Percentiles rank a stretch among this genome's conserved stretches.
Evolutionary conservation across 2,888 invertebrate genomes (phyloP).

Genomic region (Lamellibrachia satsuma): DNA sequence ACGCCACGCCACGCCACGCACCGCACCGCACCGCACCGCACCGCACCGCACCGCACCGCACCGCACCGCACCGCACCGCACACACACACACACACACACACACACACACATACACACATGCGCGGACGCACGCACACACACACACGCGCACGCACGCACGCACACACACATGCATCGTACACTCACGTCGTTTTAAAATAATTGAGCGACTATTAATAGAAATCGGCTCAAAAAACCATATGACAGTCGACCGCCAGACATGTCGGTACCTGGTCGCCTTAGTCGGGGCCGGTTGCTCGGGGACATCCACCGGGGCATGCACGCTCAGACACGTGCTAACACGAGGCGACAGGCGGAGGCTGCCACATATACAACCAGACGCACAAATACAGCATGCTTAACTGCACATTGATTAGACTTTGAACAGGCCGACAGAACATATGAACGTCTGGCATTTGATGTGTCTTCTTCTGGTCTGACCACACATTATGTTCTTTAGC

Average conservation of each 20-base stretch:
- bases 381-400: background rate
- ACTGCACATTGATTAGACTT: background rate
- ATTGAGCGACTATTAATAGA: background rate
- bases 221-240: background rate
- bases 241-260: background rate
- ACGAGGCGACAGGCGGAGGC: background rate
- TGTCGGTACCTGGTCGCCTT: background rate
- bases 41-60: too few relatives aligned
- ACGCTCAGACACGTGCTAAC: background rate
- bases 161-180: background rate
- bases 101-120: background rate
- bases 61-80: too few relatives aligned
- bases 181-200: background rate
- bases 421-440: background rate
- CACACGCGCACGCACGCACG: background rate
- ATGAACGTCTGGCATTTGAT: conserved; percentile 9
- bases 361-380: background rate
- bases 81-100: too few relatives aligned
- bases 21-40: too few relatives aligned
- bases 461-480: background rate
- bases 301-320: background rate
- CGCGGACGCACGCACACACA: background rate
- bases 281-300: background rate
- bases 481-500: background rate
- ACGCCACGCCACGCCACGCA: too few relatives aligned